Evolutionary conservation across 1,140 invertebrate species (phyloP).

Genomic region (Tribolium castaneum): DNA sequence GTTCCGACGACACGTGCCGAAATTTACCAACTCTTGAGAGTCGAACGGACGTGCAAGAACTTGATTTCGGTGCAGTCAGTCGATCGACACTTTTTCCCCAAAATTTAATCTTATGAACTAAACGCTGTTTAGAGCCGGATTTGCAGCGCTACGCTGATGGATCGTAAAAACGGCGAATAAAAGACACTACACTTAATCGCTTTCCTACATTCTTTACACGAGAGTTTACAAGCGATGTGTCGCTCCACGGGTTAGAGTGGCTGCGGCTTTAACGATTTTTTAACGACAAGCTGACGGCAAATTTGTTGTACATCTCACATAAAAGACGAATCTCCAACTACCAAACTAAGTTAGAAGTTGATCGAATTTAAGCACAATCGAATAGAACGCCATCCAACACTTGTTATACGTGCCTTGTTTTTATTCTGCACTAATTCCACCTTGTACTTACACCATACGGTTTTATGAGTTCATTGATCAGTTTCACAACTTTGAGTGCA

Average conservation of each 20-base stretch:
- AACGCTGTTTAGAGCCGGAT: neutral
- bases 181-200: constrained; percentile 17
- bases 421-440: too few relatives aligned
- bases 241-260: neutral
- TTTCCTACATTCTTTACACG: constrained; percentile 12
- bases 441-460: too few relatives aligned
- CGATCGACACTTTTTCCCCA: neutral
- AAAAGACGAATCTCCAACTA: too few relatives aligned
- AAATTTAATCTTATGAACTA: neutral
- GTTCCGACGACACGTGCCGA: neutral
- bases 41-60: neutral
- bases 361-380: too few relatives aligned
- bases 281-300: neutral
- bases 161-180: constrained; percentile 13
- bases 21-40: constrained; percentile 3
- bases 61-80: neutral
- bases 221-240: neutral
- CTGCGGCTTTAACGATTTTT: neutral
- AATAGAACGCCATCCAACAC: too few relatives aligned
- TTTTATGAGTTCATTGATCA: too few relatives aligned
- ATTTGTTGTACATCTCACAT: neutral
- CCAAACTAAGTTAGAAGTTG: too few relatives aligned
- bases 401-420: too few relatives aligned
- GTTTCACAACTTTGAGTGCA: too few relatives aligned
- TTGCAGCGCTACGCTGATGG: neutral